Evolutionary conservation across 2,797 vertebrate genomes (phyloP).

Genomic region (Simalia tracyae): DNA sequence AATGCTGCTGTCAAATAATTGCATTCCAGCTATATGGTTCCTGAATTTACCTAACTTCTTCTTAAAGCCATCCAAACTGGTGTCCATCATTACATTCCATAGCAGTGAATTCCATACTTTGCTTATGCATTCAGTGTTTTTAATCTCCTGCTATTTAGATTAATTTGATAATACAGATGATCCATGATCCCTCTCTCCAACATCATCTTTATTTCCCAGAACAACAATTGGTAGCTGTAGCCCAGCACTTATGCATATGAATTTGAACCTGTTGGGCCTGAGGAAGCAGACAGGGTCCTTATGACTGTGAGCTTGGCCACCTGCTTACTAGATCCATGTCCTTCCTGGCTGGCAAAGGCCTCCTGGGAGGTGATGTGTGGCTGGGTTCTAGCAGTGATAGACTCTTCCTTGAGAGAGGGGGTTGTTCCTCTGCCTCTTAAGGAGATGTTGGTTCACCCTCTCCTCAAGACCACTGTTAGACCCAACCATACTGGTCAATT

Average conservation of each 20-base stretch:
- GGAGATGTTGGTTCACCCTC: neutral
- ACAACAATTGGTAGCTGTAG: neutral
- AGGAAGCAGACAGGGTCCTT: neutral
- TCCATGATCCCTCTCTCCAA: neutral
- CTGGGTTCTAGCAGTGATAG: neutral
- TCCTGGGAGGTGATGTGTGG: neutral
- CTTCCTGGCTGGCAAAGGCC: neutral
- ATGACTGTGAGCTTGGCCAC: neutral
- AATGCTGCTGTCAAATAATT: neutral
- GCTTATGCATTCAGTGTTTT: neutral
- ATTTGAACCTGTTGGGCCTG: neutral
- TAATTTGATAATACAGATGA: neutral
- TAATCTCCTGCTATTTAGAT: neutral
- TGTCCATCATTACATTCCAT: neutral
- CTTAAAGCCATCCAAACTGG: neutral
- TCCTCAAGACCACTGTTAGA: neutral
- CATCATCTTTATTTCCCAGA: neutral
- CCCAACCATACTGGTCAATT: neutral
- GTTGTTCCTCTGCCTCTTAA: neutral
- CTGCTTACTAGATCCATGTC: neutral
- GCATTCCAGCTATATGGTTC: neutral
- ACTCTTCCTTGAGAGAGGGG: neutral
- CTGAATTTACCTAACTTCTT: neutral
- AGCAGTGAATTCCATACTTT: neutral
- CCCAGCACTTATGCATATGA: neutral